These are phyloP conservation scores for Aspiorhynchus laticeps DNA, from an alignment of 2,113 vertebrate genomes.

Conservation along the genomic window DNA sequence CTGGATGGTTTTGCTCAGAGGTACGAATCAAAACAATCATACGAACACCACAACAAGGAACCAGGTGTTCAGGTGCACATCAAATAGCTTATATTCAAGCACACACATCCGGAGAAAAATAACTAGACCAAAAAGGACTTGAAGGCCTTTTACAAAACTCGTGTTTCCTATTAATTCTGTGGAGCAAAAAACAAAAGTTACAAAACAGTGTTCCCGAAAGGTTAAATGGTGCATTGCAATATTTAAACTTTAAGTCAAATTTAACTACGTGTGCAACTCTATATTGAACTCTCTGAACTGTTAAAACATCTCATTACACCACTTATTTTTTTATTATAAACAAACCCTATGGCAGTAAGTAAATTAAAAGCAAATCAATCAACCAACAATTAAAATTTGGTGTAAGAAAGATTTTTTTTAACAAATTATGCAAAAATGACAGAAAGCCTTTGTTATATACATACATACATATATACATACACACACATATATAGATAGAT, in stretches of 20 bases:
- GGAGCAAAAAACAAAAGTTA: neutral
- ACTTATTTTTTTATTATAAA: neutral
- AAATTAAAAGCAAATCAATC: neutral
- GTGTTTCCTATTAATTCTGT: neutral
- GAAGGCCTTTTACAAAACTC: neutral
- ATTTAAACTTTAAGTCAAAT: neutral
- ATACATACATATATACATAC: no score
- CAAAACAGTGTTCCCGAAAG: neutral
- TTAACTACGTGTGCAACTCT: neutral
- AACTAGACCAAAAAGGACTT: conserved; percentile 11
- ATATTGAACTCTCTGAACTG: no score
- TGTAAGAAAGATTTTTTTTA: neutral
- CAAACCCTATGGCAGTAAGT: neutral
- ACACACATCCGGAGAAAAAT: neutral
- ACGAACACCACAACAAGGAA: neutral
- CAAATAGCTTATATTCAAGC: conserved; percentile 7
- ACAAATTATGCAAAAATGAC: neutral
- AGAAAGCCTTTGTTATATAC: neutral
- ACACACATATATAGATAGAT: no score
- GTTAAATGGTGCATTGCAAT: neutral
- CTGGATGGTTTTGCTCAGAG: conserved; percentile 19
- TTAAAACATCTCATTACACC: neutral
- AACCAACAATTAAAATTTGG: neutral
- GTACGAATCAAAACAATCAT: conserved; percentile 18
- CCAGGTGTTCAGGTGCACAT: neutral